Conservation (phyloP, 2,888 invertebrate species). For the Lasioglossum lativentre region DNA sequence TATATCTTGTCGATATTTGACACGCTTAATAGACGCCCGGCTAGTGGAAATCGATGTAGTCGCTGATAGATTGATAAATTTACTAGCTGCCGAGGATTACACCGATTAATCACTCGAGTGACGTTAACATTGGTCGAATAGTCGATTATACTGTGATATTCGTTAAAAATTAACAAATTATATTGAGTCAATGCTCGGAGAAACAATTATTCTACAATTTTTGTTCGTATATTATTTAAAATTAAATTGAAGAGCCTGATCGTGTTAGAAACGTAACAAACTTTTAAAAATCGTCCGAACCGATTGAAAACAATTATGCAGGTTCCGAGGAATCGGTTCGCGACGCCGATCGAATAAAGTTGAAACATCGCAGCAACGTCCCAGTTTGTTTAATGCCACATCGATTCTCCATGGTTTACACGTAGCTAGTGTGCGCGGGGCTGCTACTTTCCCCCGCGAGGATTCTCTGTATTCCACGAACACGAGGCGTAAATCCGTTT, state of each 20-base stretch:
- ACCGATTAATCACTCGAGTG: background rate
- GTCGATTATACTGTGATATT: background rate
- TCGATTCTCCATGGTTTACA: conserved; percentile 27
- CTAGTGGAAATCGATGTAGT: conserved; percentile 24
- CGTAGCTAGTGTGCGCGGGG: conserved; percentile 17
- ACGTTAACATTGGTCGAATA: background rate
- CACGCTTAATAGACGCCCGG: conserved; percentile 14
- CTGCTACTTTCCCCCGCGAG: conserved; percentile 17
- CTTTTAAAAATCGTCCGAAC: background rate
- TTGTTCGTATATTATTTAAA: too few relatives aligned
- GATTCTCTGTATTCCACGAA: conserved; percentile 39
- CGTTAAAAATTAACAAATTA: background rate
- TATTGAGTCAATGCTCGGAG: too few relatives aligned
- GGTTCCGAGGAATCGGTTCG: background rate
- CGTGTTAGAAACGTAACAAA: too few relatives aligned
- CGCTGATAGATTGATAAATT: conserved; percentile 27
- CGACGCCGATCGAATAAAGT: conserved; percentile 12
- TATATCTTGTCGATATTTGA: conserved; percentile 30
- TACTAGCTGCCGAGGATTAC: background rate
- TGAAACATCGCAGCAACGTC: conserved; percentile 32
- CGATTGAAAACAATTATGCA: background rate
- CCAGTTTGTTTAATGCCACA: conserved; percentile 33
- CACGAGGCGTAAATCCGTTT: conserved; percentile 60
- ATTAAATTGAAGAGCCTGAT: too few relatives aligned
- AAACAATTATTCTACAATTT: too few relatives aligned